Percentiles rank a stretch among this genome's conserved stretches.
These are phyloP conservation scores for Didymodactylos carnosus DNA, from an alignment of 2,888 invertebrate species.

Conservation along the genomic window DNA sequence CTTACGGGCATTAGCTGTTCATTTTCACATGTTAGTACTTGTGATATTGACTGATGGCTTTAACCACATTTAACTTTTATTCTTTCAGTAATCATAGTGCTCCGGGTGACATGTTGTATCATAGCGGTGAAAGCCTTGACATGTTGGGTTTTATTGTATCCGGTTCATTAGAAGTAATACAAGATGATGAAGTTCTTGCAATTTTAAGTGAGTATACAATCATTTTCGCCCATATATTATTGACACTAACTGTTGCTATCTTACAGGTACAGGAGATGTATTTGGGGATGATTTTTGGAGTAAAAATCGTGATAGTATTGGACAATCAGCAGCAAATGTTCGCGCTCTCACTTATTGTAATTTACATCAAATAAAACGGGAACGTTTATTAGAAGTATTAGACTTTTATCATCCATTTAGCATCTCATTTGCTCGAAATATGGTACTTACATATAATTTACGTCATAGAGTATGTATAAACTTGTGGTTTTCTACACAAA, in stretches of 20 bases:
- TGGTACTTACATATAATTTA: constrained; percentile 90
- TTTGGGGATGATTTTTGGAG: constrained; percentile 99
- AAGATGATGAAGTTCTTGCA: constrained; percentile 97
- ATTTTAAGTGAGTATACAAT: constrained; percentile 53
- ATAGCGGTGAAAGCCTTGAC: constrained; percentile 95
- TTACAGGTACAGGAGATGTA: constrained; percentile 81
- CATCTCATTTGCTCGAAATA: constrained; percentile 90
- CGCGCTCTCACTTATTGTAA: constrained; percentile 97
- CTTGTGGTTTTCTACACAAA: neutral
- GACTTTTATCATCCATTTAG: constrained; percentile 99
- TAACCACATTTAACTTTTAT: too few species aligned
- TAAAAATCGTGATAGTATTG: constrained; percentile 53
- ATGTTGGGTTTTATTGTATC: constrained; percentile 95
- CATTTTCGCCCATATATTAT: neutral
- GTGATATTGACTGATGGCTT: too few species aligned
- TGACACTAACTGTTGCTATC: neutral
- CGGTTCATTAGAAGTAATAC: constrained; percentile 92
- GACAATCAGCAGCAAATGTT: constrained; percentile 95
- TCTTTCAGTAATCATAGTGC: constrained; percentile 96
- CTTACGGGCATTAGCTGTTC: constrained; percentile 38
- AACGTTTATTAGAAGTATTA: constrained; percentile 67
- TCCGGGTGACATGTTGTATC: constrained; percentile 82
- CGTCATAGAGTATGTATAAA: constrained; percentile 81
- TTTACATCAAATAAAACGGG: constrained; percentile 83
- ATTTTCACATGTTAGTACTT: constrained; percentile 44